Conservation (phyloP, 2,797 vertebrate species). For the Phalloptychus januarius region DNA sequence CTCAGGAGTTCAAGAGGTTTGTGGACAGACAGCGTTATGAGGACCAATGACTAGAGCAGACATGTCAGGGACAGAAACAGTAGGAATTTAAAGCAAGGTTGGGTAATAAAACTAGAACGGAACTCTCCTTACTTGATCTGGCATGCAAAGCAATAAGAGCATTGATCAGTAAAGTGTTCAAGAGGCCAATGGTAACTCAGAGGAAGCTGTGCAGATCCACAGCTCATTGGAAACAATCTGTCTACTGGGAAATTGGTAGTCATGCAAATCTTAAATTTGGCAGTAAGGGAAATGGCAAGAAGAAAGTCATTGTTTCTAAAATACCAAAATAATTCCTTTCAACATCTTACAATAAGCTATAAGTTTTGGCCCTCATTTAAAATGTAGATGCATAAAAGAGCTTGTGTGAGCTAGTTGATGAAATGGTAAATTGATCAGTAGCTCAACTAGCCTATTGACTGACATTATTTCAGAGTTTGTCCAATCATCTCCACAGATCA, state of each 20-base stretch:
- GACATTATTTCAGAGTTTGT: conserved; percentile 2
- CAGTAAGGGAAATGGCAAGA: neutral
- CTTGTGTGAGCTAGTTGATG: neutral
- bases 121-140: neutral
- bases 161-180: neutral
- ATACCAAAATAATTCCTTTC: too few relatives aligned
- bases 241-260: neutral
- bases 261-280: neutral
- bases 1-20: neutral
- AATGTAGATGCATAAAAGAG: neutral
- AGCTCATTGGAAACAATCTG: neutral
- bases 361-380: too few relatives aligned
- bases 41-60: neutral
- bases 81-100: neutral
- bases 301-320: neutral
- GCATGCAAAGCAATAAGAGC: neutral
- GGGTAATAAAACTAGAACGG: neutral
- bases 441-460: conserved; percentile 1
- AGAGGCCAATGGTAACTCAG: neutral
- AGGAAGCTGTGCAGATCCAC: neutral
- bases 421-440: neutral
- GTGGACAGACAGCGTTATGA: neutral
- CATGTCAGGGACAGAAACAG: neutral
- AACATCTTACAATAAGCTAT: neutral
- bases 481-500: neutral